Evolutionary conservation across 2,888 invertebrate genomes (phyloP).

Genomic region (Coremacera marginata): DNA sequence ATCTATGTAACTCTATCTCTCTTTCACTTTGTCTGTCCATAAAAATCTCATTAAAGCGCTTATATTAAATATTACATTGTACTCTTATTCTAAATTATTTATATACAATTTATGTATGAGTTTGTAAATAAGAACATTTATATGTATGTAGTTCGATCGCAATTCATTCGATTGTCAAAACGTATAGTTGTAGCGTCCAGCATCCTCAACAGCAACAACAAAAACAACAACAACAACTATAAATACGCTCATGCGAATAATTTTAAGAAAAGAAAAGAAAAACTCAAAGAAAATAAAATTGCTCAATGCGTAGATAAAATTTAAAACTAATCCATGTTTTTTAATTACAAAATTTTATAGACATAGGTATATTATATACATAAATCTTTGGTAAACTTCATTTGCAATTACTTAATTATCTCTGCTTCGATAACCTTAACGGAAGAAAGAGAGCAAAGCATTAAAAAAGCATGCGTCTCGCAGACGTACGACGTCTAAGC

Average conservation of each 20-base stretch:
- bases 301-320: too few species aligned
- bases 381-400: too few species aligned
- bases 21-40: background rate
- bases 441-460: too few species aligned
- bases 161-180: background rate
- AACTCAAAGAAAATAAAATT: too few species aligned
- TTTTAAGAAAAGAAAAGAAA: too few species aligned
- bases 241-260: background rate
- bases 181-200: background rate
- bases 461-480: too few species aligned
- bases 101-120: background rate
- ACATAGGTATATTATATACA: too few species aligned
- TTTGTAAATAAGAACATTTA: background rate
- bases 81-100: background rate
- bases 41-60: background rate
- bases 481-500: too few species aligned
- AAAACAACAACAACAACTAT: background rate
- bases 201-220: constrained; percentile 28
- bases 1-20: background rate
- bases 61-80: background rate
- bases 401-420: too few species aligned
- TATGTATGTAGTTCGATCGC: background rate
- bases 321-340: too few species aligned
- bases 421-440: too few species aligned
- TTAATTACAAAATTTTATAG: too few species aligned